These are phyloP conservation scores for human (Homo sapiens) DNA, from an alignment of 2,113 vertebrate genomes.

Conservation along the genomic window GRCh38 chr7:83686501-83687000, in stretches of 20 bases:
- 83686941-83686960: background rate
- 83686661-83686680: background rate
- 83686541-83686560: background rate
- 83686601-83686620: background rate
- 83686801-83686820: background rate
- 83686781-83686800: background rate
- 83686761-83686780: background rate
- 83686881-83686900: background rate
- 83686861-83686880: background rate
- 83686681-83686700: constrained; percentile 17
- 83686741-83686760: background rate
- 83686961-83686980: accelerated
- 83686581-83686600: background rate
- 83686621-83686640: background rate
- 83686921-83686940: background rate
- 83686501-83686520: background rate
- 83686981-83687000: background rate
- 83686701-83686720: background rate
- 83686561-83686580: background rate
- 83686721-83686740: background rate
- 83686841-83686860: background rate
- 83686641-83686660: background rate
- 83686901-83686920: background rate
- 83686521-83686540: background rate
- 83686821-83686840: background rate